These are phyloP conservation scores for Syngnathus floridae DNA, from an alignment of 2,113 vertebrate species.

Conservation along the genomic window DNA sequence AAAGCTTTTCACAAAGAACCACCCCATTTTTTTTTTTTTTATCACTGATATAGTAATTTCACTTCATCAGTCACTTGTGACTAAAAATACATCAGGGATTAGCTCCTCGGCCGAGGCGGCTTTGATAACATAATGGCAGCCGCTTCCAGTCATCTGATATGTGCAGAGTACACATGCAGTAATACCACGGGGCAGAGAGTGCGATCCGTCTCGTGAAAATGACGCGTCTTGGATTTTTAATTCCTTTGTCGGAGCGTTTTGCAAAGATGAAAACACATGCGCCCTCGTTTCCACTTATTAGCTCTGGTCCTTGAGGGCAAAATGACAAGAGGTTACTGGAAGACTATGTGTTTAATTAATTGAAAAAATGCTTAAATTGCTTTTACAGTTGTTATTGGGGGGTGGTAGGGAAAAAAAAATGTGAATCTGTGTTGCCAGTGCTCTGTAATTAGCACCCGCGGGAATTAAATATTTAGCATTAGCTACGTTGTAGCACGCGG, in stretches of 20 bases:
- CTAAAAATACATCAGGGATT: slow-evolving; percentile 75
- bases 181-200: slow-evolving; percentile 51
- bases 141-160: slow-evolving; percentile 64
- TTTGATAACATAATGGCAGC: slow-evolving; percentile 70
- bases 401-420: slow-evolving; percentile 57
- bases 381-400: slow-evolving; percentile 99
- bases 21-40: slow-evolving; percentile 11
- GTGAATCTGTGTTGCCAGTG: slow-evolving; percentile 95
- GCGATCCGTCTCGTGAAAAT: slow-evolving; percentile 55
- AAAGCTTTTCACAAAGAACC: slow-evolving; percentile 60
- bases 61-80: slow-evolving; percentile 72
- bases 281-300: slow-evolving; percentile 85
- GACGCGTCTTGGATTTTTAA: slow-evolving; percentile 49
- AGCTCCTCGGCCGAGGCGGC: slow-evolving; percentile 62
- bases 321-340: slow-evolving; percentile 99
- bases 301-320: slow-evolving; percentile 96
- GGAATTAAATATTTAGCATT: slow-evolving; percentile 99
- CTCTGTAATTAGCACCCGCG: slow-evolving; percentile 97
- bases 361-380: slow-evolving; percentile 99
- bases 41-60: slow-evolving; percentile 72
- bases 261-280: slow-evolving; percentile 65
- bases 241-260: slow-evolving; percentile 66
- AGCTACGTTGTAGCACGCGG: slow-evolving; percentile 97
- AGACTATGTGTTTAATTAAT: slow-evolving; percentile 99
- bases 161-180: slow-evolving; percentile 44